phyloP scores from a whole-genome alignment of 2,888 invertebrate genomes.

The Antheraea yamamai region DNA sequence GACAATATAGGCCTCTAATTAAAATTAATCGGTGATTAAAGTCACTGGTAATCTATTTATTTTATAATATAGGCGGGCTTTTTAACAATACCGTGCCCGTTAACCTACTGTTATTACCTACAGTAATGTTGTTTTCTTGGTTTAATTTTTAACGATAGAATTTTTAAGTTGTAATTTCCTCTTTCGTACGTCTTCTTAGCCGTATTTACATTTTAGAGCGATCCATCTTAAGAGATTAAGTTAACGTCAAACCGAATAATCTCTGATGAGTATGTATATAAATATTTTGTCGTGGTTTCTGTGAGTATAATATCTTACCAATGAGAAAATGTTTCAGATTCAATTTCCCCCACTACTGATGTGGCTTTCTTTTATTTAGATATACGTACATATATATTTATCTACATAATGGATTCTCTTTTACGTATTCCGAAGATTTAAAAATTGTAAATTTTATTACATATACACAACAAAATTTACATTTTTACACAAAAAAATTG shows the following conservation, averaged over 20 bases:
- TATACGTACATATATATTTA: no score
- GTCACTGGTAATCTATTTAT: constrained; percentile 38
- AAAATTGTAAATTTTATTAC: no score
- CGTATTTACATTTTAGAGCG: background rate
- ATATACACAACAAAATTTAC: no score
- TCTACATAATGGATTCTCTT: no score
- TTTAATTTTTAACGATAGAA: background rate
- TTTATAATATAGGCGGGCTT: constrained; percentile 19
- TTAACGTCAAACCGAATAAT: background rate
- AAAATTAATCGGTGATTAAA: constrained; percentile 48
- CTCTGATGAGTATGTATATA: background rate
- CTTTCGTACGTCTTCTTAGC: background rate
- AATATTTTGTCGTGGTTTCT: constrained; percentile 19
- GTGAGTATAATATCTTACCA: constrained; percentile 30
- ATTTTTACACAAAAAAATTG: no score
- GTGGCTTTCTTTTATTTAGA: no score
- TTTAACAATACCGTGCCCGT: background rate
- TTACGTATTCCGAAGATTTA: no score
- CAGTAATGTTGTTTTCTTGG: background rate
- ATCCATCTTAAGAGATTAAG: constrained; percentile 2
- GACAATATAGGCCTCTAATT: constrained; percentile 36
- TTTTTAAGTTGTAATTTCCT: background rate
- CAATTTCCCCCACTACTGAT: no score
- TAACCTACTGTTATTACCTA: background rate
- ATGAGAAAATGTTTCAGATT: no score